Base-by-base conservation (phyloP, 2,797 vertebrate species). In the Oryzias sinensis region DNA sequence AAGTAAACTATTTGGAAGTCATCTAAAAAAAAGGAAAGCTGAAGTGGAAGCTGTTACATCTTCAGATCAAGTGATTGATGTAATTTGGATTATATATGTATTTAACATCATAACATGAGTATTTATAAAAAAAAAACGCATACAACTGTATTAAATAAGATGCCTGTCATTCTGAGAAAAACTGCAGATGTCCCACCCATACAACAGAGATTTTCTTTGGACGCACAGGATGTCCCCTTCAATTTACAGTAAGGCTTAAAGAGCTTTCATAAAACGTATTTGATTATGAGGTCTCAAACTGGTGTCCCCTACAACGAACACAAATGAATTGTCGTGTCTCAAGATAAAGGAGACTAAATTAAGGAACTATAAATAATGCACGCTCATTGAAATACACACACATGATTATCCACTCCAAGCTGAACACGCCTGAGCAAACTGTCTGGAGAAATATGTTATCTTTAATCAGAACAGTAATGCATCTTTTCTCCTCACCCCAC, bases 381-480 rank as follows among this genome's bases (percentile, higher is more conserved):
- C 55, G 24, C 29, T 15, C 18, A 18, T 56, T 20, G 16, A 51
- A 42, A 62, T 20, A 27, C 17, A 46, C 46, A 48, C 47, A 51
- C 43, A 57, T 16, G 14, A 43, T 15, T 47, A 48, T 52, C 46
- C 53, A 24, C 55, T 68, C 44, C 40, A 61, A 40, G 37, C 63
- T 24, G 11, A 56, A 70, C 72, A 65, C 63, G 56, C 64, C 63
- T 55, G 62, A 85, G 74, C 50, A 82, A 69, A 71, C 57, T 25
- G 77, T 83, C 74, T 76, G 82, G 74, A 83, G 78, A 83, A 78
- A 81, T 73, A 79, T 62, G 82, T 79, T 88, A 83, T 81, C 74
- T 81, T 74, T 77, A 80, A 83, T 86, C 82, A 82, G 81, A 64
- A 60, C 53, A 60, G 53, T 70, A 72, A 80, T 80, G 74, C 74